Base-by-base conservation (phyloP, 1,140 invertebrate species). In the Sarcophaga bullata region DNA sequence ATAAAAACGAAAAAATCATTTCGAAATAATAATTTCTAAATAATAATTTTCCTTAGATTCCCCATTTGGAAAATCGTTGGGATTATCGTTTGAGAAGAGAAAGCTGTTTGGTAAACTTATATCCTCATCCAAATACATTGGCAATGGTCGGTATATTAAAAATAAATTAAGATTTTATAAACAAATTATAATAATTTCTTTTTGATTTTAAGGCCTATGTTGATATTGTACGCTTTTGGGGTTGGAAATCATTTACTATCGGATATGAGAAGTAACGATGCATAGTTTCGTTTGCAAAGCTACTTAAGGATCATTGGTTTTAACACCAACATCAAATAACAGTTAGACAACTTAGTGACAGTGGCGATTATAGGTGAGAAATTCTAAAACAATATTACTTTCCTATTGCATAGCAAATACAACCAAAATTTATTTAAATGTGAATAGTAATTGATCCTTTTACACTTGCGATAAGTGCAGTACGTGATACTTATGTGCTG, bases 221-320 rank as follows among this genome's bases (percentile, higher is more conserved):
- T 58, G 97, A 98, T 91, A 91, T 98, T 82, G 95, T 98, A 48
- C 94, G 95, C 88, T 93, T 95, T 58, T 97, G 95, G 94, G 95
- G 95, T 25, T 98, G 97, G 97, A 96, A 95, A 90, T 95, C 94
- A 37, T 98, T 98, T 88, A 97, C 97, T 13, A 97, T 99, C 84
- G 95, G 98, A 82, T 98, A 98, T 90, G 97, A 98, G 91, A n/a
- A 97, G 96, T 91, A 97, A 98, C 89, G 97, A 98, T 87, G 96
- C 97, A 68, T 91, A 99, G 82, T 95, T 98, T 37, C 93, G 97
- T 80, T 92, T 99, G 9, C 97, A 98, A 90, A 98, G 89, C 92
- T 99, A 58, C 92, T 99, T 11, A 98, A 98, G 91, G 95, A 96
- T 9, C 95, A 97, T 84, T n/a, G n/a, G 95, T 95, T 80, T 94